These are phyloP conservation scores for Germaria angustata DNA, from an alignment of 2,888 invertebrate genomes.

Conservation along the genomic window DNA sequence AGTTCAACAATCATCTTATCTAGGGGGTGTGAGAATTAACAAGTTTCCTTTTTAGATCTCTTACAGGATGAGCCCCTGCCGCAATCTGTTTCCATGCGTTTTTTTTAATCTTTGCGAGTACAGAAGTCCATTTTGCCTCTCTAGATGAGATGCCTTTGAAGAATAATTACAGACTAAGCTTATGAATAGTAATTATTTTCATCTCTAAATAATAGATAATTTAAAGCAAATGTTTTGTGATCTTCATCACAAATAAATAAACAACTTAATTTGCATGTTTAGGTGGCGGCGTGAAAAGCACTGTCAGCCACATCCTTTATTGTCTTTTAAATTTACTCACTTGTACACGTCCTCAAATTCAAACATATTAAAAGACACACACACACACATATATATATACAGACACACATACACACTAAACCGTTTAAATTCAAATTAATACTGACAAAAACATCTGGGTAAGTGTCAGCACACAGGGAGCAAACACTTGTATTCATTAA, in stretches of 20 bases:
- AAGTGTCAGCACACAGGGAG: slow-evolving; percentile 15
- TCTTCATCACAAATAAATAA: slow-evolving; percentile 1
- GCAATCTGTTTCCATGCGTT: too few species aligned
- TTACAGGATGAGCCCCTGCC: too few species aligned
- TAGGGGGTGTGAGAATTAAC: too few species aligned
- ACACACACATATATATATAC: neutral
- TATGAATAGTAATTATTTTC: too few species aligned
- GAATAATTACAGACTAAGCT: too few species aligned
- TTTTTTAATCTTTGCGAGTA: too few species aligned
- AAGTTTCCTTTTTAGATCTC: too few species aligned
- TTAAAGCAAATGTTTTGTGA: neutral
- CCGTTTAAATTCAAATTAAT: slow-evolving; percentile 57
- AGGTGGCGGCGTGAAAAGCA: slow-evolving; percentile 1
- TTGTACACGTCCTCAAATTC: slow-evolving; percentile 34
- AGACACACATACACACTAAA: neutral
- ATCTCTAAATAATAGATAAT: too few species aligned
- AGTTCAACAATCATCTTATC: too few species aligned
- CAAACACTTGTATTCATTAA: slow-evolving; percentile 29
- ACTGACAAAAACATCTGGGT: slow-evolving; percentile 32
- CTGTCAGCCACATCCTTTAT: slow-evolving; percentile 43
- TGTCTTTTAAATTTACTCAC: slow-evolving; percentile 48
- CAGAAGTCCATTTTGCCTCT: too few species aligned
- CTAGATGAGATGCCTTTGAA: too few species aligned
- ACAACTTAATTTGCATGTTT: slow-evolving; percentile 29
- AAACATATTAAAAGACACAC: neutral